Evolutionary conservation across 2,888 invertebrate genomes (phyloP), one percentile per base, ranked within the genome.

Genomic region (Dynastes hyllus): DNA sequence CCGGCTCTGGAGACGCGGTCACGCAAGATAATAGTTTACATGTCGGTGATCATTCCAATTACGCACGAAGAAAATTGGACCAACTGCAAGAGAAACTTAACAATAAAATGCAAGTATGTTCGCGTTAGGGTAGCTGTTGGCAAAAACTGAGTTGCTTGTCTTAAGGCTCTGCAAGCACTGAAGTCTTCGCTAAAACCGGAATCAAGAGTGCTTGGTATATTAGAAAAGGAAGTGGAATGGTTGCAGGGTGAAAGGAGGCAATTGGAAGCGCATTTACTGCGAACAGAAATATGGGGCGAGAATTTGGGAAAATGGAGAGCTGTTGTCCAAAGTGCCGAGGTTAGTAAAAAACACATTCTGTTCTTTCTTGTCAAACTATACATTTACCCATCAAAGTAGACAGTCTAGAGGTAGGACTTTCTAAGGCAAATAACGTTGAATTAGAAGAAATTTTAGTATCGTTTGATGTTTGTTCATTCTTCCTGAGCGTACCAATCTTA

Each of bases 231-330:
- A 89, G 95, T 97, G 83, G 95, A 96, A 85, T 93, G 94, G 90
- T 89, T 97, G 75, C 94, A 94, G 81, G 93, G 94, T 2, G 96
- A 97, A 86, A 94, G 95, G 86, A 90, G 94, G 81, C 93, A 95
- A 82, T 89, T 97, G 58, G 96, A 97, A 87, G 95, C 95, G 0
- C 97, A 97, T 89, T 91, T 97, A 76, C 92, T 94, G 16, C 91
- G 97, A 58, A 97, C 97, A 0, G 96, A 97, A 89, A 93, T 94
- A 70, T 97, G 97, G 97, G 95, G 95, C 0, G 96, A 96, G 83
- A 95, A 97, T 87, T 90, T 97, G 82, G 97, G 97, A 29, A 92
- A 92, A 82, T 97, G 97, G 97, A 92, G 94, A 80, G 96, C 96
- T 5, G 93, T 94, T 61, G 95, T 97, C 32, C 95, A 95, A 87